A percentile compares a stretch with the other conserved stretches of the same genome.
Evolutionary conservation across 2,797 vertebrate genomes (phyloP).

Genomic region (Coregonus sp.): DNA sequence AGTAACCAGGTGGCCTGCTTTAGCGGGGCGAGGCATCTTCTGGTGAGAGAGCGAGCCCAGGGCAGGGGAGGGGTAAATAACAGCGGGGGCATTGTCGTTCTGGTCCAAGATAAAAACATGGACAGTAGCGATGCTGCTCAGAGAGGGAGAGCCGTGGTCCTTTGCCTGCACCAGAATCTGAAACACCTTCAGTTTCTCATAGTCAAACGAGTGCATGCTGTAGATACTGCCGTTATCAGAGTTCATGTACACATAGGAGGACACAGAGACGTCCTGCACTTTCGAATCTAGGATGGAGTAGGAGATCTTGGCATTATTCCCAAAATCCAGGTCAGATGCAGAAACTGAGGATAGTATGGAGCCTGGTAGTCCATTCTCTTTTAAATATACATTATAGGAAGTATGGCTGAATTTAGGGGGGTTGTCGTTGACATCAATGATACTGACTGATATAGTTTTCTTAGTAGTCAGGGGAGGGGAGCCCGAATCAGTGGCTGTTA

Average conservation of each 20-base stretch:
- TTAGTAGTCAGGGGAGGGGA: conserved; percentile 75
- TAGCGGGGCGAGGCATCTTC: conserved; percentile 61
- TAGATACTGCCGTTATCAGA: conserved; percentile 74
- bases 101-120: conserved; percentile 74
- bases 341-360: conserved; percentile 82
- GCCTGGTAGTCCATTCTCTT: conserved; percentile 82
- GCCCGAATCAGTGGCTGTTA: conserved; percentile 80
- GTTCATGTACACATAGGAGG: conserved; percentile 74
- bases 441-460: conserved; percentile 75
- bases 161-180: conserved; percentile 68
- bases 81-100: conserved; percentile 75
- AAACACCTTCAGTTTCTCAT: conserved; percentile 70
- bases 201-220: conserved; percentile 65
- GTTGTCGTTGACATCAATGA: conserved; percentile 88
- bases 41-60: conserved; percentile 70
- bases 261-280: conserved; percentile 66
- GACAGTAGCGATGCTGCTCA: conserved; percentile 71
- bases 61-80: conserved; percentile 73
- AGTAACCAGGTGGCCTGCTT: conserved; percentile 64
- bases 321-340: conserved; percentile 79
- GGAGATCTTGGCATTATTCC: conserved; percentile 63
- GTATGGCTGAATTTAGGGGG: conserved; percentile 75
- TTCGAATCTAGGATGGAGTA: conserved; percentile 77
- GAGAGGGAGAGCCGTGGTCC: conserved; percentile 69
- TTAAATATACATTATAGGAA: conserved; percentile 81